phyloP scores from a whole-genome alignment of 2,797 vertebrate species.

The Crocidura indochinensis region DNA sequence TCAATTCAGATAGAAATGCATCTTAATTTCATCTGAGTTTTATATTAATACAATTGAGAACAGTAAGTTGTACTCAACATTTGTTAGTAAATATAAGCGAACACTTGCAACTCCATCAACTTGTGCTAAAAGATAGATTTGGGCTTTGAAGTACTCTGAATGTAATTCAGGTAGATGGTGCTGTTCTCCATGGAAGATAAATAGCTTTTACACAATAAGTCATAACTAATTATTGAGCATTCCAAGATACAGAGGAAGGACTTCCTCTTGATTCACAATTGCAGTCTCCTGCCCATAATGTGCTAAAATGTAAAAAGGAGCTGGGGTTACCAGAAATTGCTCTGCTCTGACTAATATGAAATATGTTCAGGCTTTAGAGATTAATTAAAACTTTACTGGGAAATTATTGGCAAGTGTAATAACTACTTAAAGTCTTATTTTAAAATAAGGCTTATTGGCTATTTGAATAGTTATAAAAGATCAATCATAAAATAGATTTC shows the following conservation, averaged over 20 bases:
- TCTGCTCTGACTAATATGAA: slow-evolving; percentile 44
- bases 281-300: background rate
- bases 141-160: background rate
- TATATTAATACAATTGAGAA: slow-evolving; percentile 34
- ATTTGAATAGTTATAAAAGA: slow-evolving; percentile 32
- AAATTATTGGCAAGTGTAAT: slow-evolving; percentile 38
- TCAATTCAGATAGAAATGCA: background rate
- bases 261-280: slow-evolving; percentile 26
- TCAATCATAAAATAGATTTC: slow-evolving; percentile 30
- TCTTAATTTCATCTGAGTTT: slow-evolving; percentile 23
- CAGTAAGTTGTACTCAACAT: background rate
- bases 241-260: slow-evolving; percentile 31
- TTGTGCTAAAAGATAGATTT: background rate
- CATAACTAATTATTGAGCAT: slow-evolving; percentile 5
- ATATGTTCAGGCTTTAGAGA: slow-evolving; percentile 43
- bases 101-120: fast-evolving
- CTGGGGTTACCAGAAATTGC: background rate
- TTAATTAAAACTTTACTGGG: background rate
- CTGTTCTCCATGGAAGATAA: slow-evolving; percentile 17
- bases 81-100: background rate
- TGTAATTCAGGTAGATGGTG: background rate
- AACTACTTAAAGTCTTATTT: background rate
- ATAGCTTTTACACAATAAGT: background rate
- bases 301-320: background rate
- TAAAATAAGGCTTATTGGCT: slow-evolving; percentile 37